Percentiles rank a stretch among this genome's conserved stretches.
Conservation (phyloP, 2,888 invertebrate species). For the Tetranychus piercei region DNA sequence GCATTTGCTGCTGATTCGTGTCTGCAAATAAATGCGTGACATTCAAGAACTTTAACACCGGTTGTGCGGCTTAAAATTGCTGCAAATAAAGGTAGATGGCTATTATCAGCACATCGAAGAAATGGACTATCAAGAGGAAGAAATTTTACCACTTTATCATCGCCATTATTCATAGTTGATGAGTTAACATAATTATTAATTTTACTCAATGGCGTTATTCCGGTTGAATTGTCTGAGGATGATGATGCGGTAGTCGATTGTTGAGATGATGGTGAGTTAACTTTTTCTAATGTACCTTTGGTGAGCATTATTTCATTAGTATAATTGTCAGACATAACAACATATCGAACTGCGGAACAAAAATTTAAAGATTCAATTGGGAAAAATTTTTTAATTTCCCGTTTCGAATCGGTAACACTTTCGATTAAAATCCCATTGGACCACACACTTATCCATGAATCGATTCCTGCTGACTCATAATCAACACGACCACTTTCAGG, state of each 20-base stretch:
- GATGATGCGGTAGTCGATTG: not conserved
- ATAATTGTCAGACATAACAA: constrained; percentile 39
- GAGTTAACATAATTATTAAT: not conserved
- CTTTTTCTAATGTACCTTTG: not conserved
- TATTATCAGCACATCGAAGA: constrained; percentile 73
- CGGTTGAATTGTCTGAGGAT: not conserved
- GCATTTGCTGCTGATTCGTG: constrained; percentile 92
- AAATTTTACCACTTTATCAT: constrained; percentile 38
- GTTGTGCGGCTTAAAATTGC: constrained; percentile 84
- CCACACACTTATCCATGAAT: constrained; percentile 92
- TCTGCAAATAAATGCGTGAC: constrained; percentile 94
- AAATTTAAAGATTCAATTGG: constrained; percentile 87
- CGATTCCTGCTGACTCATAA: constrained; percentile 51
- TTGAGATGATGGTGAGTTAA: not conserved
- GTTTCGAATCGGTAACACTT: constrained; percentile 85
- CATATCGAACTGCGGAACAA: constrained; percentile 81
- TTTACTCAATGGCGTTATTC: not conserved
- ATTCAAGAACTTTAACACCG: constrained; percentile 86
- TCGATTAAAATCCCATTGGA: constrained; percentile 78
- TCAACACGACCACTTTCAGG: constrained; percentile 57
- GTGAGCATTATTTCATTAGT: not conserved
- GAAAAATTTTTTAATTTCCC: constrained; percentile 81
- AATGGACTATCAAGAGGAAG: constrained; percentile 88
- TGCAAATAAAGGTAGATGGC: constrained; percentile 89
- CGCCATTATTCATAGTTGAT: not conserved